Evolutionary conservation across 2,113 vertebrate species (phyloP), one percentile per base, ranked within the genome.

Genomic region (Willisornis vidua): DNA sequence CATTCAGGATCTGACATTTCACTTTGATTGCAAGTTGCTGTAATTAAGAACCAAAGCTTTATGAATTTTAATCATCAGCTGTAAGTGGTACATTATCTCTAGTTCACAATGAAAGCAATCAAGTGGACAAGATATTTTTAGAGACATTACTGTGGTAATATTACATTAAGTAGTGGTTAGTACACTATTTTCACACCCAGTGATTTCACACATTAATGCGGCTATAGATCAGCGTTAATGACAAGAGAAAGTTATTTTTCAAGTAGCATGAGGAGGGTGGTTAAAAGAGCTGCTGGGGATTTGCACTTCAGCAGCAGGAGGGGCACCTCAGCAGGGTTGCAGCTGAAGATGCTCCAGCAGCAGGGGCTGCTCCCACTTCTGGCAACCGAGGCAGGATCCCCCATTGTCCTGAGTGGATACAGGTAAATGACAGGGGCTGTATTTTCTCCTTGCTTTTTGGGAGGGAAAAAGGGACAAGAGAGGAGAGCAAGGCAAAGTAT

Each of bases 1-100:
- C 94, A 89, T 96, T 94, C 94, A 94, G 90, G 88, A 97, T 93
- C 86, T 93, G 96, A 96, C 96, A 97, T 96, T 97, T 96, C 94
- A 89, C 93, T 97, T 94, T 97, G 96, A 97, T 97, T 97, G 94
- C 94, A 75, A 96, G 96, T 95, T 96, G 96, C 93, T 97, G 96
- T 97, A 97, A 97, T 96, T 97, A 97, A 96, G 96, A 94, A 92
- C 90, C 95, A 94, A 94, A 93, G 96, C 96, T 94, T 95, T 97
- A 96, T 97, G 95, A 97, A 96, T 97, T 97, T 97, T 96, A 97
- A 96, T 97, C 96, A 96, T 97, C 96, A 97, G 92, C 94, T 94
- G 88, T 96, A 97, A 97, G 96, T 97, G 96, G 92, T 93, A 92
- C 96, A 96, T 97, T 97, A 97, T 96, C 96, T 97, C 96, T 81